Percentiles rank a stretch among this genome's conserved stretches.
Evolutionary conservation across 2,797 vertebrate genomes (phyloP).

Genomic region (Carapus acus): DNA sequence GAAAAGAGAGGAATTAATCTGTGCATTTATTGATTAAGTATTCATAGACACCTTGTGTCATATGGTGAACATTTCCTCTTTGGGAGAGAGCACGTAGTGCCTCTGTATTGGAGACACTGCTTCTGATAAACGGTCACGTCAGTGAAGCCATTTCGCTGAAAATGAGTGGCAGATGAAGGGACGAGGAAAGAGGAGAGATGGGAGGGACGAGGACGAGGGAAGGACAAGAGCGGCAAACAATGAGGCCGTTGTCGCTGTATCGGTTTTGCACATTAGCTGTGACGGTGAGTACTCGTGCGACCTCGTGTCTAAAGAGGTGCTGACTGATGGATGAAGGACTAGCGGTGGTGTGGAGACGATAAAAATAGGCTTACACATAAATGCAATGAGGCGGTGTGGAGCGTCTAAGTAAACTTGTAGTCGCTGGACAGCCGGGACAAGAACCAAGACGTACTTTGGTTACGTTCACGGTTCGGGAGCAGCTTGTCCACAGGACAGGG

Average conservation of each 20-base stretch:
- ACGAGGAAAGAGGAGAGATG: background rate
- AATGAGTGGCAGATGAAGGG: background rate
- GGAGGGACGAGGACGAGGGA: background rate
- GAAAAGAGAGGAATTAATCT: background rate
- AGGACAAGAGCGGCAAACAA: conserved; percentile 9
- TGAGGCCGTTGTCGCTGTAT: conserved; percentile 14
- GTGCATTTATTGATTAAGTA: background rate
- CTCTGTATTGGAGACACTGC: conserved; percentile 20
- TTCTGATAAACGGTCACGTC: conserved; percentile 14
- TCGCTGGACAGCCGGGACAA: background rate
- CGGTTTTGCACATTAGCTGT: no score
- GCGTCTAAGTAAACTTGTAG: conserved; percentile 28
- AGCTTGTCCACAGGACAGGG: no score
- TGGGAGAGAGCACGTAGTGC: conserved; percentile 24
- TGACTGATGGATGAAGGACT: conserved; percentile 34
- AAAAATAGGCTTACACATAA: conserved; percentile 48
- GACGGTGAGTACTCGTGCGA: no score
- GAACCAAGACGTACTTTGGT: background rate
- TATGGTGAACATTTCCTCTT: background rate
- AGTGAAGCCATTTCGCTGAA: conserved; percentile 4
- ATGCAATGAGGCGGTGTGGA: conserved; percentile 28
- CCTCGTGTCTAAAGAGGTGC: conserved; percentile 16
- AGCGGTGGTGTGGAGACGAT: conserved; percentile 42
- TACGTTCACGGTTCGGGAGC: no score
- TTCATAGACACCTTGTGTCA: background rate